Conservation (phyloP, 1,140 invertebrate species). For the Tetranychus cinnabarinus region DNA sequence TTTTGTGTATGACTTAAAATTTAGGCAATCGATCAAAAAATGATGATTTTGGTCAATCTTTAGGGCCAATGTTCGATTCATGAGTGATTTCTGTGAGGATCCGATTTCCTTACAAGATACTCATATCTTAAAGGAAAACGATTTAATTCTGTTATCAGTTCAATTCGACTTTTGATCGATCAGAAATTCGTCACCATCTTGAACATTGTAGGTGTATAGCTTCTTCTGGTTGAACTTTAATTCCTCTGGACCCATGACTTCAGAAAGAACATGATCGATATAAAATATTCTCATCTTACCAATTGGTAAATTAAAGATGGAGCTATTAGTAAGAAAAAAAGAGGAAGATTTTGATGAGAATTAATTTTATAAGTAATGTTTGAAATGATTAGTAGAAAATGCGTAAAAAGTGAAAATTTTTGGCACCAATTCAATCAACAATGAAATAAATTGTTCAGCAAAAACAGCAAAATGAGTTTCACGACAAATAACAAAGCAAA, state of each 20-base stretch:
- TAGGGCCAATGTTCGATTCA: too few species aligned
- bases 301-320: slow-evolving; percentile 38
- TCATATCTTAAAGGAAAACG: too few species aligned
- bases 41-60: too few species aligned
- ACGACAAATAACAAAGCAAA: too few species aligned
- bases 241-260: slow-evolving; percentile 12
- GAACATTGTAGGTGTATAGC: slow-evolving; percentile 69
- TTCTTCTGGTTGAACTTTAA: slow-evolving; percentile 45
- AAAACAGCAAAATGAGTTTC: too few species aligned
- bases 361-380: background rate
- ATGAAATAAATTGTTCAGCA: background rate
- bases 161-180: slow-evolving; percentile 31
- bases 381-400: background rate
- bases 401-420: background rate
- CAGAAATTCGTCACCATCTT: slow-evolving; percentile 69
- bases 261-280: slow-evolving; percentile 40
- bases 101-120: too few species aligned
- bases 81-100: too few species aligned
- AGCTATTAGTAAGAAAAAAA: background rate
- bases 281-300: slow-evolving; percentile 57
- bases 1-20: too few species aligned
- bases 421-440: background rate
- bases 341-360: background rate
- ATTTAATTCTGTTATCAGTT: background rate
- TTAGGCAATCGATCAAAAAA: too few species aligned